These are phyloP conservation scores for Bedellia somnulentella DNA, from an alignment of 2,888 invertebrate genomes.

Conservation along the genomic window DNA sequence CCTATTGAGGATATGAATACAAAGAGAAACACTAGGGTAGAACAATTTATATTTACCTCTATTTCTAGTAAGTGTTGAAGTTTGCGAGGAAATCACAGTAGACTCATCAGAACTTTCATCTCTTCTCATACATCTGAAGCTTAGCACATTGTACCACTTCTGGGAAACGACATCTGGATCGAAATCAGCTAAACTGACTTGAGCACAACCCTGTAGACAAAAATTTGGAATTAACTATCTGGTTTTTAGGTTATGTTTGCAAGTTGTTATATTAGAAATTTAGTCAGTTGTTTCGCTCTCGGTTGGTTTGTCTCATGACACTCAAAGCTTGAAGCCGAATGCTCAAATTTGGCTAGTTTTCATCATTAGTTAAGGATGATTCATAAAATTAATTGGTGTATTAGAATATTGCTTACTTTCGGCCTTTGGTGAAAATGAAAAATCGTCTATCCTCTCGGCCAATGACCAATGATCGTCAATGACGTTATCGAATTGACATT, in stretches of 20 bases:
- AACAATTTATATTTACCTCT: conserved; percentile 69
- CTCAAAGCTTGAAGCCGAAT: conserved; percentile 47
- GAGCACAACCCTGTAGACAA: conserved; percentile 80
- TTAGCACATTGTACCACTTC: conserved; percentile 95
- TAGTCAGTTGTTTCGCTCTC: conserved; percentile 38
- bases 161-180: conserved; percentile 77
- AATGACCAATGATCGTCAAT: no score
- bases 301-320: conserved; percentile 42
- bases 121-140: conserved; percentile 58
- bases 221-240: not conserved
- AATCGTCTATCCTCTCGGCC: no score
- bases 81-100: conserved; percentile 94
- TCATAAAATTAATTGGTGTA: not conserved
- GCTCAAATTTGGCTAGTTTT: conserved; percentile 58
- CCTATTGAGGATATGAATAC: no score
- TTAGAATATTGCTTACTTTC: not conserved
- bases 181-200: conserved; percentile 95
- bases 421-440: not conserved
- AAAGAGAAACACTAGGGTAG: no score
- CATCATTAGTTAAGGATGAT: conserved; percentile 25
- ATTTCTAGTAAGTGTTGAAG: conserved; percentile 92
- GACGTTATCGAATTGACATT: no score
- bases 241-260: not conserved
- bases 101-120: conserved; percentile 97
- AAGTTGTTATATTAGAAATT: not conserved